Evolutionary conservation across 2,888 invertebrate species (phyloP).

Genomic region (Pyrocoelia pectoralis): DNA sequence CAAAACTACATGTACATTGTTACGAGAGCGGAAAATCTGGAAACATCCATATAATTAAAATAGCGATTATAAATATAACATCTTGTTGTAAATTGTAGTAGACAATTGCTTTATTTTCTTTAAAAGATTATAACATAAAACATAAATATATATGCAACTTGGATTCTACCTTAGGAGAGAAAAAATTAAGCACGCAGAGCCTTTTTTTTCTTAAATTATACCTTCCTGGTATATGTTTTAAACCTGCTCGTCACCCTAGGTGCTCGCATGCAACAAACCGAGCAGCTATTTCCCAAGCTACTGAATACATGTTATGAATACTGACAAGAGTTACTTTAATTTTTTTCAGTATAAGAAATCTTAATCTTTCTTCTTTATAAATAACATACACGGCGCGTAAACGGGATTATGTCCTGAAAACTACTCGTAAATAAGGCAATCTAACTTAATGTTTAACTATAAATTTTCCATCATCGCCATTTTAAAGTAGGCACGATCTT

Average conservation of each 20-base stretch:
- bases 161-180: constrained; percentile 23
- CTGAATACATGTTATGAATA: constrained; percentile 51
- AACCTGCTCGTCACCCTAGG: constrained; percentile 51
- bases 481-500: no score
- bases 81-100: not conserved
- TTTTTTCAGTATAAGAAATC: constrained; percentile 48
- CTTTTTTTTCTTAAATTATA: constrained; percentile 47
- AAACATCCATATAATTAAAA: not conserved
- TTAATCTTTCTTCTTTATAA: constrained; percentile 3
- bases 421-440: not conserved
- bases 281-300: constrained; percentile 49
- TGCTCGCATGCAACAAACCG: constrained; percentile 52
- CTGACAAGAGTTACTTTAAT: constrained; percentile 48
- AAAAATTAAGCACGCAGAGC: constrained; percentile 45
- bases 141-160: not conserved
- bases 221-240: constrained; percentile 45
- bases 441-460: not conserved
- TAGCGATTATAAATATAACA: not conserved
- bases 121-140: not conserved
- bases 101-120: not conserved
- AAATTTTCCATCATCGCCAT: not conserved
- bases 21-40: not conserved
- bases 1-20: not conserved
- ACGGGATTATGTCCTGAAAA: constrained; percentile 8
- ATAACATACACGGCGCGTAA: constrained; percentile 2